These are phyloP conservation scores for Holacanthella duospinosa DNA, from an alignment of 2,888 invertebrate species.

Conservation along the genomic window DNA sequence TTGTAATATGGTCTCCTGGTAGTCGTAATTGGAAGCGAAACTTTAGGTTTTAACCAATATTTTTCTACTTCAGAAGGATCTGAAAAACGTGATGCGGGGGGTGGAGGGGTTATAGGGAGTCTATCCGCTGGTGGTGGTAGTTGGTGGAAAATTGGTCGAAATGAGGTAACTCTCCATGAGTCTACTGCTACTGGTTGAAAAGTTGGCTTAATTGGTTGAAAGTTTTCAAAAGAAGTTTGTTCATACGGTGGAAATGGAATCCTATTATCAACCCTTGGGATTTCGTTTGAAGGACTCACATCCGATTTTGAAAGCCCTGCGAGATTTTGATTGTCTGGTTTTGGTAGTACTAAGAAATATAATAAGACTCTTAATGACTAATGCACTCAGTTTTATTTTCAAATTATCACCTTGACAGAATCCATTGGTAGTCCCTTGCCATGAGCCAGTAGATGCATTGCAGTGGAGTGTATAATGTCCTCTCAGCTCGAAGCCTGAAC, in stretches of 20 bases:
- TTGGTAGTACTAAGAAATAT: conserved; percentile 11
- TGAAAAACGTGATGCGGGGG: conserved; percentile 11
- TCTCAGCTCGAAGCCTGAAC: conserved; percentile 34
- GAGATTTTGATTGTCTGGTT: conserved; percentile 15
- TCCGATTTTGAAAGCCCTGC: conserved; percentile 16
- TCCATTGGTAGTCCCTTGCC: conserved; percentile 35
- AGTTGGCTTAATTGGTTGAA: conserved; percentile 14
- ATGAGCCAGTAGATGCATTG: conserved; percentile 31
- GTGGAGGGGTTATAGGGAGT: conserved; percentile 12
- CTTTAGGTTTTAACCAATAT: conserved; percentile 14
- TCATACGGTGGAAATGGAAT: conserved; percentile 9
- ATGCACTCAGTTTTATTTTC: too few relatives aligned
- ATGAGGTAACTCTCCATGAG: conserved; percentile 12
- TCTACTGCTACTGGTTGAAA: too few relatives aligned
- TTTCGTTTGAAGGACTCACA: conserved; percentile 34
- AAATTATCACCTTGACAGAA: conserved; percentile 28
- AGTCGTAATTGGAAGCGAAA: not conserved
- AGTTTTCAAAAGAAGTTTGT: conserved; percentile 16
- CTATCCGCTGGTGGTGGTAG: conserved; percentile 8
- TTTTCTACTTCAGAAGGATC: not conserved
- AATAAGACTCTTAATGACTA: too few relatives aligned
- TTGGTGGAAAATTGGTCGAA: conserved; percentile 21
- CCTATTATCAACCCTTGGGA: conserved; percentile 26
- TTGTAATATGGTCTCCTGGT: conserved; percentile 14
- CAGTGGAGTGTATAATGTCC: conserved; percentile 36